Evolutionary conservation across 2,113 vertebrate species (phyloP), one percentile per base, ranked within the genome.

Genomic region (Phyllostomus hastatus): DNA sequence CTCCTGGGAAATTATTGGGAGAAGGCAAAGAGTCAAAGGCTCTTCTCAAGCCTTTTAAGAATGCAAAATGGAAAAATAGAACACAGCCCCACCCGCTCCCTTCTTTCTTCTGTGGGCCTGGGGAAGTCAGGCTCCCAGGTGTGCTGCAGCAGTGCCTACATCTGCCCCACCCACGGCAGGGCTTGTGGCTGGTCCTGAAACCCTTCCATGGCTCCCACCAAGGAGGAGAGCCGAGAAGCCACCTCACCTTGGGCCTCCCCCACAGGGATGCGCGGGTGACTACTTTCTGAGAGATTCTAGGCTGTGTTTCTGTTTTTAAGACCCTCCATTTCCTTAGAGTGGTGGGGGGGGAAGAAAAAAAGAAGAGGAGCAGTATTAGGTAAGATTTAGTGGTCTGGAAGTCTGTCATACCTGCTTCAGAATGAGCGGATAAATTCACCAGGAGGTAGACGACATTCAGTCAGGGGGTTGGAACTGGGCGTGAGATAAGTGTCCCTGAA

Each of bases 131-230:
- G 3, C 22, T 28, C 12, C 66, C 1, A 0, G 1, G 24, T 31
- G 20, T 54, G 8, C 11, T 8, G 50, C 16, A 59, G 28, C 1
- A 41, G 20, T 24, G 24, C 46, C 88, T 3, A 0, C 15, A 12
- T 10, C n/a, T 38, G 48, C 17, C 28, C 4, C 2, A 5, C 33
- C 7, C 0, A 7, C 3, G 5, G n/a, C 33, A 66, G 48, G 76
- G 19, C 1, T 2, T 43, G 4, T 0, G 33, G 14, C 9, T 7
- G 24, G 10, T 14, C 12, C 33, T 17, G 17, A 20, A 28, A 0
- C 24, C 9, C 17, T 14, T 31, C 7, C 19, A 1, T 5, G 10
- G 20, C 24, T 38, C 12, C 14, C 3, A 33, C 7, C 43, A 28
- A 17, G 16, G 28, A 90, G 38, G 28, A 70, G n/a, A 67, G 46